Evolutionary conservation across 2,113 vertebrate species (phyloP).

Genomic region (Charina bottae): DNA sequence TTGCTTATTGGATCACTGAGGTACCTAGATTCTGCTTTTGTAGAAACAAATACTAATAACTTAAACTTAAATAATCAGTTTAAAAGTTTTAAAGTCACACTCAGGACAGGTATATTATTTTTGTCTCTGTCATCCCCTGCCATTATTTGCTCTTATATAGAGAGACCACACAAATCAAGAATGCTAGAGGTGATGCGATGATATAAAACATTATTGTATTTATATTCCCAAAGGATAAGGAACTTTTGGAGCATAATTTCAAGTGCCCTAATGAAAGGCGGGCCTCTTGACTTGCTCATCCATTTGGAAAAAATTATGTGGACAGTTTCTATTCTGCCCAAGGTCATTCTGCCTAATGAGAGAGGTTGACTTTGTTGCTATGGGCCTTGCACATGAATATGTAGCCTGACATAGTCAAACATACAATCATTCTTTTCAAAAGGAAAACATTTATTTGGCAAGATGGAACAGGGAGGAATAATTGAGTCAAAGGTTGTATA

Average conservation of each 20-base stretch:
- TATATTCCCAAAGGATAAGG: neutral
- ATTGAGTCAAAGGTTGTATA: accelerated
- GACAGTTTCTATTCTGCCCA: neutral
- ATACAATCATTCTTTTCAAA: neutral
- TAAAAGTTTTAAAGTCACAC: neutral
- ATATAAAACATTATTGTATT: neutral
- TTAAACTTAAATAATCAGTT: neutral
- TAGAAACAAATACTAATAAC: neutral
- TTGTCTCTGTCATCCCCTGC: neutral
- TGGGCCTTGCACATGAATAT: neutral
- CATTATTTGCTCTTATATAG: neutral
- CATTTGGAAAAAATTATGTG: neutral
- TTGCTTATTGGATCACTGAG: neutral
- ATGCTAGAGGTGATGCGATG: neutral
- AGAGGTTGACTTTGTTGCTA: constrained; percentile 29
- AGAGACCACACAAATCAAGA: neutral
- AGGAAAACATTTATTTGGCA: neutral
- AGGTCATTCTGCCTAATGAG: constrained; percentile 38
- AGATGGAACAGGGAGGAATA: neutral
- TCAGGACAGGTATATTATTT: neutral
- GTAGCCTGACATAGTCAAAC: neutral
- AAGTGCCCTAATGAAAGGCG: neutral
- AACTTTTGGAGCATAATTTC: constrained; percentile 13
- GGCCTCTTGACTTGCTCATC: constrained; percentile 1
- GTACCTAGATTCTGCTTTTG: neutral